Conservation (phyloP, 2,113 vertebrate genomes). For the Chaenogobius annularis region DNA sequence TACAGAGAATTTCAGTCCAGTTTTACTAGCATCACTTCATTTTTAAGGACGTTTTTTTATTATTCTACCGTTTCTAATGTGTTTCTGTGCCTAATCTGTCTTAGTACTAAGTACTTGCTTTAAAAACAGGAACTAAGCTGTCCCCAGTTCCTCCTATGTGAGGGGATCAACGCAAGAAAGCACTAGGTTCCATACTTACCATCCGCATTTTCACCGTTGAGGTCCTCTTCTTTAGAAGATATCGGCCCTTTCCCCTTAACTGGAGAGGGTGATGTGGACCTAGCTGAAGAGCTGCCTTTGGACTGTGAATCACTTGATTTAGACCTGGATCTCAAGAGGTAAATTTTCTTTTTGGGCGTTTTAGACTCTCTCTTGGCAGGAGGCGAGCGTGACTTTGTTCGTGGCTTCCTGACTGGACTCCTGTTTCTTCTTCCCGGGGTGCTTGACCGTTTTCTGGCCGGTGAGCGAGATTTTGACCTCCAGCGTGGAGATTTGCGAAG, state of each 20-base stretch:
- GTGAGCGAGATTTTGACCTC: slow-evolving; percentile 67
- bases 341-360: slow-evolving; percentile 58
- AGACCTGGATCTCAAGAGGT: slow-evolving; percentile 68
- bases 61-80: too few species aligned
- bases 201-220: neutral
- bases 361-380: slow-evolving; percentile 62
- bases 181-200: slow-evolving; percentile 33
- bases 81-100: too few species aligned
- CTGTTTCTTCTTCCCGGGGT: slow-evolving; percentile 67
- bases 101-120: too few species aligned
- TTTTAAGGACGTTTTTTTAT: too few species aligned
- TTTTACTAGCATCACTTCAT: too few species aligned
- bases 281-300: slow-evolving; percentile 61
- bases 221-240: slow-evolving; percentile 21
- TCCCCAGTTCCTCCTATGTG: neutral
- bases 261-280: slow-evolving; percentile 61
- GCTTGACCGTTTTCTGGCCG: slow-evolving; percentile 62
- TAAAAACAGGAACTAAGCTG: neutral
- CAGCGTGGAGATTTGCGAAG: slow-evolving; percentile 64
- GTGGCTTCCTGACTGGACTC: slow-evolving; percentile 53
- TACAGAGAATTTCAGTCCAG: too few species aligned
- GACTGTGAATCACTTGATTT: slow-evolving; percentile 62
- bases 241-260: slow-evolving; percentile 41
- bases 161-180: neutral
- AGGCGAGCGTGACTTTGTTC: slow-evolving; percentile 68